Evolutionary conservation across 2,113 vertebrate genomes (phyloP).

Genomic region (Macrotus californicus): DNA sequence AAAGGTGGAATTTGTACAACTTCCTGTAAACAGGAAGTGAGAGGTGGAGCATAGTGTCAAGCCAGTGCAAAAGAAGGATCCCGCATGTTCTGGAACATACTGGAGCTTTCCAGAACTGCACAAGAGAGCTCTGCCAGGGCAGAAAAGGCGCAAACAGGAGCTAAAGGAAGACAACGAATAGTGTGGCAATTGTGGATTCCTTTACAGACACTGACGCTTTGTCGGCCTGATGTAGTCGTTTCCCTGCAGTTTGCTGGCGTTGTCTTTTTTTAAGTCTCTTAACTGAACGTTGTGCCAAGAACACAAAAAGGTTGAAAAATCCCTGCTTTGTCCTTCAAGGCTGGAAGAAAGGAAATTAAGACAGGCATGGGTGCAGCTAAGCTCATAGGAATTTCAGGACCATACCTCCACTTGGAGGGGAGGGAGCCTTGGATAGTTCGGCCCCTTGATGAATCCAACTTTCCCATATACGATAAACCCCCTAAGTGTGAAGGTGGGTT

Average conservation of each 20-base stretch:
- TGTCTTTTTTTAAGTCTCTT: not conserved
- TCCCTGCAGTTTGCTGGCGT: not conserved
- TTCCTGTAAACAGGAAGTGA: not conserved
- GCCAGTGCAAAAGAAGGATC: not conserved
- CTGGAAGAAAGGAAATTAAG: not conserved
- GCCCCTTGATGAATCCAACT: not conserved
- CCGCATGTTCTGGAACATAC: not conserved
- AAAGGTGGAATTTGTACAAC: not conserved
- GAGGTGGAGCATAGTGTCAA: not conserved
- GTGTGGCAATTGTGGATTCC: not conserved
- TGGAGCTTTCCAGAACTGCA: not conserved
- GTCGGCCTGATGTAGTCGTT: not conserved
- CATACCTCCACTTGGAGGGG: not conserved
- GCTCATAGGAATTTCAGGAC: not conserved
- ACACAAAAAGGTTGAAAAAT: not conserved
- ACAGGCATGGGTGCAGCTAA: not conserved
- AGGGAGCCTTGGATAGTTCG: not conserved
- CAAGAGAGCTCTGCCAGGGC: not conserved
- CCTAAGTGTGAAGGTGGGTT: not conserved
- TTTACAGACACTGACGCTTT: not conserved
- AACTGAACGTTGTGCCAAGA: not conserved
- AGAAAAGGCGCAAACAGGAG: not conserved
- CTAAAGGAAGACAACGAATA: not conserved
- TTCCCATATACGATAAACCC: not conserved
- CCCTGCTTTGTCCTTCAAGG: not conserved